Base-by-base conservation (phyloP, 2,888 invertebrate species). In the Timema cristinae region DNA sequence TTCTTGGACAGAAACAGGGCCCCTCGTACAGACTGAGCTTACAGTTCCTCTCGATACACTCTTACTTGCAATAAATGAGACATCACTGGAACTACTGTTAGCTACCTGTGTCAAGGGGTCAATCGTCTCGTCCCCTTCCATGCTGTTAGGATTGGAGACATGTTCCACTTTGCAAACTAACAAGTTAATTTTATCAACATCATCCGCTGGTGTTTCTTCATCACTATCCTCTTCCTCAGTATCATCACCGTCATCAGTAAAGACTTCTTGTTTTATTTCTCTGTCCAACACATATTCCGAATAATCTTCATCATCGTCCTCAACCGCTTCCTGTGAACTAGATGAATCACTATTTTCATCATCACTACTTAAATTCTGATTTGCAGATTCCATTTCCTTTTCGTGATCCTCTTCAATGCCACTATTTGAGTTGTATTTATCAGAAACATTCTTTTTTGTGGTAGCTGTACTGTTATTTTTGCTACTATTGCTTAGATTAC, bases 191-290 rank as follows among this genome's bases (percentile, higher is more conserved):
- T 68, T 54, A 13, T 68, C 51, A 67, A n/a, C 67, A 10, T 16
- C n/a, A 49, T 66, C 9, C n/a, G 47, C 8, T 15, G 47, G 47
- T 15, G 15, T 16, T 9, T 66, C 66, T 49, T 47, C 66, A 47
- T 11, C 63, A 49, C 32, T 32, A 16, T 66, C 11, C 47, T 66
- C 48, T n/a, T 32, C 32, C 32, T 32, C 32, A 32, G 32, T 32
- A 32, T 32, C 32, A 32, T 50, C 49, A 61, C 66, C 63, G 10
- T 71, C 66, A 7, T 72, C 71, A 49, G 63, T 68, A 52, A 69
- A 11, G 15, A 66, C 48, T 66, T 68, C 71, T 54, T 72, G 68
- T 56, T 69, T 69, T 5, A 69, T 63, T 66, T 67, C 56, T 13
- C 47, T 67, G 6, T 66, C 50, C 10, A 70, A 47, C 10, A 47